A percentile compares a stretch with the other conserved stretches of the same genome.
Conservation (phyloP, 2,888 invertebrate species). For the Tipula helvola region DNA sequence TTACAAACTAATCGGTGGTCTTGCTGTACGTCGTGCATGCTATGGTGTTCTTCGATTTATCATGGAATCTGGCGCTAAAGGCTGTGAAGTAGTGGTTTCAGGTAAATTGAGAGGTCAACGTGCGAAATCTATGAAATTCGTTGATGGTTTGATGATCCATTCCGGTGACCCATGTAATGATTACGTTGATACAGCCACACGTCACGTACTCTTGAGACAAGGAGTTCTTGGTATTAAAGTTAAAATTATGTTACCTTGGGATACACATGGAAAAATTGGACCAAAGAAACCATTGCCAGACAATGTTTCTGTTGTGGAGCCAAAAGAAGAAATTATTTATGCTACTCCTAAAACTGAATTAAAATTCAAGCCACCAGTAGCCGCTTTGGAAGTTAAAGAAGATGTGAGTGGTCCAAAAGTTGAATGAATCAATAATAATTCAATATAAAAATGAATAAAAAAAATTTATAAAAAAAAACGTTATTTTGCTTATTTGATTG, state of each 20-base stretch:
- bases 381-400: constrained; percentile 21
- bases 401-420: background rate
- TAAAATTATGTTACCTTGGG: constrained; percentile 99
- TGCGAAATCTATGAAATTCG: constrained; percentile 99
- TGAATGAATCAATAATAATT: background rate
- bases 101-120: constrained; percentile 98
- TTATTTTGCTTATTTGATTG: background rate
- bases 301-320: constrained; percentile 92
- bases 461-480: background rate
- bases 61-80: constrained; percentile 95
- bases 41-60: constrained; percentile 98
- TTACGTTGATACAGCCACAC: constrained; percentile 95
- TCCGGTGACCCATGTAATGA: constrained; percentile 97
- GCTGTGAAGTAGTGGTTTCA: constrained; percentile 97
- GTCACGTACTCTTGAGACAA: constrained; percentile 95
- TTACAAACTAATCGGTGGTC: constrained; percentile 94
- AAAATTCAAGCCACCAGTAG: constrained; percentile 30
- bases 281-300: constrained; percentile 97
- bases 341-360: constrained; percentile 36
- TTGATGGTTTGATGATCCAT: constrained; percentile 99
- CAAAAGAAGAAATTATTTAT: constrained; percentile 78
- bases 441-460: background rate
- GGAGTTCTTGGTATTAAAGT: constrained; percentile 69
- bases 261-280: constrained; percentile 93
- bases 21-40: constrained; percentile 78